Conservation (phyloP, 2,888 invertebrate genomes). For the Chrysodeixis includens region DNA sequence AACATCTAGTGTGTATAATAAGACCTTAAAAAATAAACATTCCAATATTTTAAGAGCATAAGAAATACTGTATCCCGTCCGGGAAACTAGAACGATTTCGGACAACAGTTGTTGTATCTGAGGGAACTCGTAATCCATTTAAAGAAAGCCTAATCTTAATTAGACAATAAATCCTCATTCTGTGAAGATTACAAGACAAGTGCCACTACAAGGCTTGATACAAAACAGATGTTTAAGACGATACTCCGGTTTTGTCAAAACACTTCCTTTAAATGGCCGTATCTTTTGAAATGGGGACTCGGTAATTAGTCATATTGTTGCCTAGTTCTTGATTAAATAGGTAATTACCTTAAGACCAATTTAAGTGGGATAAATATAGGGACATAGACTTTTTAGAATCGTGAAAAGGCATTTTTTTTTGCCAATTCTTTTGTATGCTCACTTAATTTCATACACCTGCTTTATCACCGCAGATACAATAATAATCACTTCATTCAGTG, state of each 20-base stretch:
- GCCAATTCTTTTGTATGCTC: too few species aligned
- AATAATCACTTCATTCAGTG: too few species aligned
- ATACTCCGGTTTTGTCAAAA: constrained; percentile 23
- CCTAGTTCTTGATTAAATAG: constrained; percentile 9
- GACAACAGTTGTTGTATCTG: constrained; percentile 17
- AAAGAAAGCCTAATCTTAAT: constrained; percentile 43
- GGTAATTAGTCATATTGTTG: constrained; percentile 40
- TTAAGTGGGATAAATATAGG: neutral
- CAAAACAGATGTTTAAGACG: constrained; percentile 41
- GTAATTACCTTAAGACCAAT: neutral
- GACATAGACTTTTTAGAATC: too few species aligned
- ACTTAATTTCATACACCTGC: too few species aligned
- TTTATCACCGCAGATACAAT: too few species aligned
- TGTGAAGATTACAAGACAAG: constrained; percentile 18
- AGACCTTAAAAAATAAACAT: too few species aligned
- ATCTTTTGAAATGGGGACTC: constrained; percentile 30
- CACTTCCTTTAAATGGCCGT: constrained; percentile 23
- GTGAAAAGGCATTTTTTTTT: too few species aligned
- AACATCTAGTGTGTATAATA: too few species aligned
- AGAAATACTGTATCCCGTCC: neutral
- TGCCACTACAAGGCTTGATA: constrained; percentile 21
- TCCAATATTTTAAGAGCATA: neutral
- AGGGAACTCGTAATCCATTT: constrained; percentile 37
- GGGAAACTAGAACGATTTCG: constrained; percentile 35
- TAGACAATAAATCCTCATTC: constrained; percentile 55